Evolutionary conservation across 1,140 invertebrate species (phyloP).

Genomic region (Neotoxoptera formosana): DNA sequence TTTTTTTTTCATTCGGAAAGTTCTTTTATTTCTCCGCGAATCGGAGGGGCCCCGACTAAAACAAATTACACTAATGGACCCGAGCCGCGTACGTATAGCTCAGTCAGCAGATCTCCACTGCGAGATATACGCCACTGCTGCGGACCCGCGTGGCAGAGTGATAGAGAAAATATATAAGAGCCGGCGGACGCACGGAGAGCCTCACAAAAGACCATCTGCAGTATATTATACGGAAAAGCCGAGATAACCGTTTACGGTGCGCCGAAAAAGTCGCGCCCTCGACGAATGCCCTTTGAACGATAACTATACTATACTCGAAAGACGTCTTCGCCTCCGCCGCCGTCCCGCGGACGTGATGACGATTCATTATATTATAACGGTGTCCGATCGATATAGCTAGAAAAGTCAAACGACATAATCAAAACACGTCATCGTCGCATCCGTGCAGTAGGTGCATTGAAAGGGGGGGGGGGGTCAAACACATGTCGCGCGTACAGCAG

Average conservation of each 20-base stretch:
- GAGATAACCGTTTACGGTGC: slow-evolving; percentile 52
- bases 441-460: no score
- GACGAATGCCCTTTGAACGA: slow-evolving; percentile 47
- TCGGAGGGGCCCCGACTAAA: slow-evolving; percentile 24
- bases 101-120: slow-evolving; percentile 51
- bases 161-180: slow-evolving; percentile 13
- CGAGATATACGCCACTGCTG: neutral
- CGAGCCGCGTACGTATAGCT: neutral
- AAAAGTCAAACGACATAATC: neutral
- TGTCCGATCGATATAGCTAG: neutral
- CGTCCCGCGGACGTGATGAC: neutral
- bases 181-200: neutral
- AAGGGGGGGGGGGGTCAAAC: no score
- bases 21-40: slow-evolving; percentile 46
- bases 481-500: no score
- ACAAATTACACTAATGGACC: slow-evolving; percentile 58
- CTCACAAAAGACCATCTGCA: slow-evolving; percentile 38
- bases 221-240: neutral
- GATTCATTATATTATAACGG: slow-evolving; percentile 52
- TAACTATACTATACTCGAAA: slow-evolving; percentile 19
- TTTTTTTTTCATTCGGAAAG: slow-evolving; percentile 48
- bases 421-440: neutral
- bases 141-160: neutral
- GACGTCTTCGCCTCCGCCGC: neutral
- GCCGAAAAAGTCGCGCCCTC: slow-evolving; percentile 33